Conservation (phyloP, 1,140 invertebrate species). For the Daktulosphaira vitifoliae region DNA sequence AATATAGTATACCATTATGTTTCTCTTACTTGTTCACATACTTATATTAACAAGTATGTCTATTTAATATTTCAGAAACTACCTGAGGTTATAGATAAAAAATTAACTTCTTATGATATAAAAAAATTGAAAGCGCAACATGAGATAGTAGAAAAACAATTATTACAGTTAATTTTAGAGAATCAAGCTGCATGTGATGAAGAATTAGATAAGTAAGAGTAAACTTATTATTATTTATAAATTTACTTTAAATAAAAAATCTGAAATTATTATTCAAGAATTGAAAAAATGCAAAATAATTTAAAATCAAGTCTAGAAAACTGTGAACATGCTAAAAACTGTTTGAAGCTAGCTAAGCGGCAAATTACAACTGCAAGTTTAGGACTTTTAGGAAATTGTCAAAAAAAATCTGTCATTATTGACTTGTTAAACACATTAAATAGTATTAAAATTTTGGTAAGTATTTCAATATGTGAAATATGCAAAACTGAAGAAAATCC, state of each 20-base stretch:
- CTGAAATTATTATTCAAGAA: slow-evolving; percentile 45
- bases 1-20: no score
- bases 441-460: slow-evolving; percentile 72
- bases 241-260: slow-evolving; percentile 7
- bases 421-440: slow-evolving; percentile 68
- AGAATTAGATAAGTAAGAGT: slow-evolving; percentile 59
- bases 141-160: slow-evolving; percentile 80
- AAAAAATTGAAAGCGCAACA: slow-evolving; percentile 62
- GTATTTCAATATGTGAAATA: no score
- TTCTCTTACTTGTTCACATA: no score
- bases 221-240: not conserved
- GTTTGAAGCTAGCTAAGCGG: slow-evolving; percentile 63
- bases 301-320: slow-evolving; percentile 60
- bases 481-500: no score
- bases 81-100: slow-evolving; percentile 52
- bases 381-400: slow-evolving; percentile 76
- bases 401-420: slow-evolving; percentile 70
- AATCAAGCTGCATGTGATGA: slow-evolving; percentile 74
- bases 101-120: slow-evolving; percentile 58
- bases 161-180: slow-evolving; percentile 81
- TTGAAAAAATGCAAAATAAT: slow-evolving; percentile 66
- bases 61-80: slow-evolving; percentile 49
- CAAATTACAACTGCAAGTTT: slow-evolving; percentile 77
- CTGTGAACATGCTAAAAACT: slow-evolving; percentile 62
- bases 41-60: no score